phyloP scores from a whole-genome alignment of 1,140 invertebrate genomes.

The Cryptotermes secundus region DNA sequence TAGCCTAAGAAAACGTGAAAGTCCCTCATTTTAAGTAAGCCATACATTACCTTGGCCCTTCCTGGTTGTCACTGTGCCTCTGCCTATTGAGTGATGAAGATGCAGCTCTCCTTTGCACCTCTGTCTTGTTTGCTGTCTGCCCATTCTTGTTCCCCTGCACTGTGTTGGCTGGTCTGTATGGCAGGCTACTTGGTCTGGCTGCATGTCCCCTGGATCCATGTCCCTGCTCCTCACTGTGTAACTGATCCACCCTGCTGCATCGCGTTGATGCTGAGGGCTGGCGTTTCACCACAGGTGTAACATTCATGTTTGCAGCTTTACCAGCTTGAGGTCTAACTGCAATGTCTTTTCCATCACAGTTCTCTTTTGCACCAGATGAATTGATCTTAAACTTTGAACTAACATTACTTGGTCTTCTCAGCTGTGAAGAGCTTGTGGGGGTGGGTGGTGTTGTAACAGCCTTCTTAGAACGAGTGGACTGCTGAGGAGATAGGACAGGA shows the following conservation, averaged over 20 bases:
- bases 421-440: not conserved
- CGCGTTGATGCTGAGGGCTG: constrained; percentile 10
- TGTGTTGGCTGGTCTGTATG: constrained; percentile 37
- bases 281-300: not conserved
- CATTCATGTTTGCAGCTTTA: not conserved
- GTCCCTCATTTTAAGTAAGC: too few species aligned
- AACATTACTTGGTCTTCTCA: not conserved
- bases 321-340: not conserved
- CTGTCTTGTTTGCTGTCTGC: constrained; percentile 40
- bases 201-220: constrained; percentile 41
- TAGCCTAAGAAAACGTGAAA: not conserved
- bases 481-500: not conserved
- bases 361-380: not conserved
- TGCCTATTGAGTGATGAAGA: constrained; percentile 55
- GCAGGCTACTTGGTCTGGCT: constrained; percentile 41
- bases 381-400: not conserved
- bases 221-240: constrained; percentile 33
- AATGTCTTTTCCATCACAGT: not conserved
- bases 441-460: not conserved
- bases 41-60: not conserved
- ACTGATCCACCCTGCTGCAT: constrained; percentile 13
- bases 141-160: not conserved
- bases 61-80: not conserved
- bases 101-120: constrained; percentile 55
- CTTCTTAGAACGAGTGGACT: not conserved